These are phyloP conservation scores for Oxyura jamaicensis DNA, from an alignment of 2,113 vertebrate species.

Conservation along the genomic window DNA sequence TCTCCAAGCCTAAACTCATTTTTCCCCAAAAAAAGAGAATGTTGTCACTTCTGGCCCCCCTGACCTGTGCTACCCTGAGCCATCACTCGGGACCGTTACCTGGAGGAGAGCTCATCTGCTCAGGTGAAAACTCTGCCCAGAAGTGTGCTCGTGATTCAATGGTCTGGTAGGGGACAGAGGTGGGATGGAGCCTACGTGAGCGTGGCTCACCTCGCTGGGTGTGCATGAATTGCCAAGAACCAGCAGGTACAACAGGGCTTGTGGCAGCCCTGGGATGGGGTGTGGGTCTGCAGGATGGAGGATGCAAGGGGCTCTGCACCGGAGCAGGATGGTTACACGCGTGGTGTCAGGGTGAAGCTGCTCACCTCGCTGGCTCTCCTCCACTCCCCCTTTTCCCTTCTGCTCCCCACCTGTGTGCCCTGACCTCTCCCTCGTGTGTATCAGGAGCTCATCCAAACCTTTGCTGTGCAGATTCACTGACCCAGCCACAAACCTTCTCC, in stretches of 20 bases:
- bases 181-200: accelerated
- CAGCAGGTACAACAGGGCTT: not conserved
- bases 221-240: not conserved
- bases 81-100: not conserved
- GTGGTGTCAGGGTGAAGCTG: not conserved
- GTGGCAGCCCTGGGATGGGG: not conserved
- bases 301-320: not conserved
- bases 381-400: not conserved
- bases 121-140: not conserved
- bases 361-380: not conserved
- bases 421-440: accelerated
- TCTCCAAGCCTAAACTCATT: not conserved
- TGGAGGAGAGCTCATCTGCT: not conserved
- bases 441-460: not conserved
- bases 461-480: not conserved
- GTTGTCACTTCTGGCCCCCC: not conserved
- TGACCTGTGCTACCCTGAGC: too few species aligned
- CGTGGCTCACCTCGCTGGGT: accelerated
- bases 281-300: not conserved
- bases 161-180: not conserved
- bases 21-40: accelerated
- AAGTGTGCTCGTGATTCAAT: not conserved
- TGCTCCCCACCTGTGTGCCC: not conserved
- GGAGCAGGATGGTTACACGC: accelerated
- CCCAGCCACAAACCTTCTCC: not conserved